Conservation (phyloP, 2,113 vertebrate species). For the Pedionomus torquatus region DNA sequence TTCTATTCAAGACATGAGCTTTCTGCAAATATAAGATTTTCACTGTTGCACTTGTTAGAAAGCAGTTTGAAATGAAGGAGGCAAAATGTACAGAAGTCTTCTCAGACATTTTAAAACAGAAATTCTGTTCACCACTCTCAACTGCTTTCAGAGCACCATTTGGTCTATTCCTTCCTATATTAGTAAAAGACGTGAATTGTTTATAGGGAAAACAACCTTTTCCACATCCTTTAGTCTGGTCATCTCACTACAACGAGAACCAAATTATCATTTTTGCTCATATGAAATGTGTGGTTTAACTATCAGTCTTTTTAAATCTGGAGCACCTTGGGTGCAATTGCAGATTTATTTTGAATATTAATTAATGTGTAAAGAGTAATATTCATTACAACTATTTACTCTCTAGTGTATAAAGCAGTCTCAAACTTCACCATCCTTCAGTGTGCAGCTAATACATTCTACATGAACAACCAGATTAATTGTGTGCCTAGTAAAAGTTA, state of each 20-base stretch:
- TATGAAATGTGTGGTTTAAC: background rate
- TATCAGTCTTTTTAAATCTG: background rate
- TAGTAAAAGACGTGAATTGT: background rate
- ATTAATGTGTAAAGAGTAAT: background rate
- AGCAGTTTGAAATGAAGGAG: background rate
- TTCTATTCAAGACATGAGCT: background rate
- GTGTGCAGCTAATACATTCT: background rate
- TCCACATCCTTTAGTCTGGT: background rate
- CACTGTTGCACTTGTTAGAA: background rate
- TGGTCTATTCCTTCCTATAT: background rate
- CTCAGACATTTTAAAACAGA: background rate
- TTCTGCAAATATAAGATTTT: background rate
- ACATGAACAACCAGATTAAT: background rate
- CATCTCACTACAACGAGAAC: background rate
- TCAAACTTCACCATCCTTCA: background rate
- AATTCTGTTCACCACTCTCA: background rate
- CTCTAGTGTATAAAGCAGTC: background rate
- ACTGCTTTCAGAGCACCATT: background rate
- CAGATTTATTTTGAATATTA: background rate
- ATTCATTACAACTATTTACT: background rate
- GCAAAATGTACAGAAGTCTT: background rate
- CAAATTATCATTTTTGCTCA: background rate
- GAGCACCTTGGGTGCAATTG: background rate
- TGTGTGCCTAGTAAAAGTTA: background rate
- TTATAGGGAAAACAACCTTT: background rate